phyloP scores from a whole-genome alignment of 2,797 vertebrate genomes.

The Paratrypauchen microcephalus region DNA sequence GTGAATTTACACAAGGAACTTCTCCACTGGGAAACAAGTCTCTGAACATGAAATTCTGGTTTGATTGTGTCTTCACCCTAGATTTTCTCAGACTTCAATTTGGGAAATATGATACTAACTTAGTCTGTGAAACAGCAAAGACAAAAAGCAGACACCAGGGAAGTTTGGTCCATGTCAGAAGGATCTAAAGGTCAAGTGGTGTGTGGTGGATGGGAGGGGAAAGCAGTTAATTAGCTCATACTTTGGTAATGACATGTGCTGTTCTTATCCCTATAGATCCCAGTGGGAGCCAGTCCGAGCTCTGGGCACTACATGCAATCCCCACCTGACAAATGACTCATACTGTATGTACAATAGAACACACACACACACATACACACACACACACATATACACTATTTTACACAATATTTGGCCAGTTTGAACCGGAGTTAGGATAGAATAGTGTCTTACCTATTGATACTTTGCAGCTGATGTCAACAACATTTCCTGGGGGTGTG shows the following conservation, averaged over 20 bases:
- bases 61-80: conserved; percentile 30
- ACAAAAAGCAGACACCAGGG: conserved; percentile 8
- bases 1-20: conserved; percentile 8
- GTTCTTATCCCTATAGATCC: conserved; percentile 58
- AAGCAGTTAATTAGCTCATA: conserved; percentile 63
- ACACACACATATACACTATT: not conserved
- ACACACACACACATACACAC: conserved; percentile 7
- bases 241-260: conserved; percentile 65
- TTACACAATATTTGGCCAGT: not conserved
- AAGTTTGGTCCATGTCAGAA: conserved; percentile 18
- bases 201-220: conserved; percentile 21
- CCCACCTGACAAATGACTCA: conserved; percentile 49
- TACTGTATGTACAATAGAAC: conserved; percentile 15
- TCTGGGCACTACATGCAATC: conserved; percentile 64
- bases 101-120: conserved; percentile 19
- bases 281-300: conserved; percentile 45
- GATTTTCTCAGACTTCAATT: conserved; percentile 9
- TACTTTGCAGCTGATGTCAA: too few species aligned
- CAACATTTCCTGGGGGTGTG: too few species aligned
- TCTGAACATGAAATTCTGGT: conserved; percentile 20
- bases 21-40: conserved; percentile 22
- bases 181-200: conserved; percentile 41
- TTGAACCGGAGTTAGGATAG: too few species aligned
- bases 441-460: too few species aligned
- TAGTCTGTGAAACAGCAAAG: conserved; percentile 15